Conservation (phyloP, 2,888 invertebrate genomes). For the Brenthis daphne region DNA sequence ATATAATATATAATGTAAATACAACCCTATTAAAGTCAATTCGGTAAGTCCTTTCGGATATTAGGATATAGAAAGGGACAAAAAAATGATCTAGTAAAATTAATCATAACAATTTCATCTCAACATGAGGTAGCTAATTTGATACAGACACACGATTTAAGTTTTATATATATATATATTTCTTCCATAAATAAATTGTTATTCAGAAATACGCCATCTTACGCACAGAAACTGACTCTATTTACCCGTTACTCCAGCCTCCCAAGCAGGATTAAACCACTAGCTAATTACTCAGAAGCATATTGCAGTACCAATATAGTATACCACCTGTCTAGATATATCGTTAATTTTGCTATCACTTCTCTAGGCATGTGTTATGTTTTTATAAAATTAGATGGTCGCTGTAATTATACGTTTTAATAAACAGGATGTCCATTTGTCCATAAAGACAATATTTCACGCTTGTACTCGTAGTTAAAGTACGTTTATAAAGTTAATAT, state of each 20-base stretch:
- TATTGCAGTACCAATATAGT: constrained; percentile 49
- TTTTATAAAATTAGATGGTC: constrained; percentile 5
- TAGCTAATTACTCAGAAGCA: constrained; percentile 54
- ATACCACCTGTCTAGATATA: constrained; percentile 46
- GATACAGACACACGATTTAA: too few relatives aligned
- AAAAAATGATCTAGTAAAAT: too few relatives aligned
- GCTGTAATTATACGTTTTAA: constrained; percentile 13
- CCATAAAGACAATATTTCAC: not conserved
- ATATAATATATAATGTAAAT: too few relatives aligned
- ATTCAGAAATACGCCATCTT: constrained; percentile 43
- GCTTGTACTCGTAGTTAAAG: too few relatives aligned
- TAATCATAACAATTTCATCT: too few relatives aligned
- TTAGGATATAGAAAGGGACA: too few relatives aligned
- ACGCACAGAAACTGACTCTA: constrained; percentile 15
- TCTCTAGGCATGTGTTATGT: constrained; percentile 9
- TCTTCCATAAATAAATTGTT: not conserved
- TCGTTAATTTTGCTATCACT: constrained; percentile 45
- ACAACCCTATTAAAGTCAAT: too few relatives aligned
- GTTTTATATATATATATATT: too few relatives aligned
- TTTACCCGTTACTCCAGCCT: constrained; percentile 44
- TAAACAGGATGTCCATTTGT: not conserved
- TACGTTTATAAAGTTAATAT: too few relatives aligned
- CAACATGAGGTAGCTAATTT: too few relatives aligned
- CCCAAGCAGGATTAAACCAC: constrained; percentile 53
- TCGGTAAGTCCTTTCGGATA: too few relatives aligned